Percentiles rank a stretch among this genome's conserved stretches.
Evolutionary conservation across 2,888 invertebrate genomes (phyloP).

Genomic region (Melanchra persicariae): DNA sequence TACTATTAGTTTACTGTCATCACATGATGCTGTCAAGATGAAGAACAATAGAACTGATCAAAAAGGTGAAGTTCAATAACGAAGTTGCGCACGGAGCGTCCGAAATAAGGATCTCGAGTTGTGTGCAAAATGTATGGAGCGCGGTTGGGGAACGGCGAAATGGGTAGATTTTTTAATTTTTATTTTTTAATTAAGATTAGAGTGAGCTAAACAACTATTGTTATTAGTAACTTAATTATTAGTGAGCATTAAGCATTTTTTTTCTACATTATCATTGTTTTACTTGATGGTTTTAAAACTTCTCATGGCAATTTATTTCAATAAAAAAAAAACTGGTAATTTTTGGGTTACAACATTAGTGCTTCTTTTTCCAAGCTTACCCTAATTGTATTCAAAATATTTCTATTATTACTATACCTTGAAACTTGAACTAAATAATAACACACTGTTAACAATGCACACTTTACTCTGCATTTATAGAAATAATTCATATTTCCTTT

Average conservation of each 20-base stretch:
- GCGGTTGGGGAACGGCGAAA: neutral
- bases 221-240: too few relatives aligned
- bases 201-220: neutral
- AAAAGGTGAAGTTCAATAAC: conserved; percentile 47
- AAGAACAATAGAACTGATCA: conserved; percentile 24
- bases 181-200: neutral
- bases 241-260: neutral
- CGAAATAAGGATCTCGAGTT: neutral
- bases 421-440: conserved; percentile 4
- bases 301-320: too few relatives aligned
- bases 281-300: too few relatives aligned
- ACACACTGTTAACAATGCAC: conserved; percentile 22
- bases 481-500: conserved; percentile 43
- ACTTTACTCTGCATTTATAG: conserved; percentile 9
- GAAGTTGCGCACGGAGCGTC: conserved; percentile 7
- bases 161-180: too few relatives aligned
- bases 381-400: neutral
- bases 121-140: conserved; percentile 29
- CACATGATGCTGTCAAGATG: conserved; percentile 19
- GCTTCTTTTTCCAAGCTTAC: neutral
- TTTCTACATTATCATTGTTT: neutral
- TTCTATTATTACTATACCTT: conserved; percentile 10
- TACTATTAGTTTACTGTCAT: conserved; percentile 3
- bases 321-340: too few relatives aligned
- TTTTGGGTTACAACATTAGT: too few relatives aligned